phyloP scores from a whole-genome alignment of 2,797 vertebrate genomes.

The Sebastes nivosus region DNA sequence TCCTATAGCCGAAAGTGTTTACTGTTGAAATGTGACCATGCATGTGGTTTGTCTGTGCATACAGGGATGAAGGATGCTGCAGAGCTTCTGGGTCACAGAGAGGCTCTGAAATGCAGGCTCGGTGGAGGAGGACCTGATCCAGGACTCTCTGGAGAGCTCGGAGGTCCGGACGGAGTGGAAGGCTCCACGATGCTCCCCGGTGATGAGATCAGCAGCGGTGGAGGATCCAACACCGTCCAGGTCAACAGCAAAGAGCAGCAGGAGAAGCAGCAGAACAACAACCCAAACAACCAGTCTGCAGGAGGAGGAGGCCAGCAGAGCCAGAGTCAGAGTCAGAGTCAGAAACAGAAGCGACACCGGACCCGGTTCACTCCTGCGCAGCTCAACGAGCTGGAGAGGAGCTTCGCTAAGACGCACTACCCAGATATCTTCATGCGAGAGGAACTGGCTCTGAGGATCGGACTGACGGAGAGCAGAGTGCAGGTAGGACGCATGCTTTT shows the following conservation, averaged over 20 bases:
- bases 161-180: slow-evolving; percentile 90
- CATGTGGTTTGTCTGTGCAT: slow-evolving; percentile 60
- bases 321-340: slow-evolving; percentile 57
- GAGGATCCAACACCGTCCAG: slow-evolving; percentile 89
- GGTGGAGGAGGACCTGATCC: slow-evolving; percentile 86
- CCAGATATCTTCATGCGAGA: slow-evolving; percentile 99
- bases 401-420: slow-evolving; percentile 99
- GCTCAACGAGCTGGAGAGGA: slow-evolving; percentile 96
- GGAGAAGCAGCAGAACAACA: slow-evolving; percentile 87
- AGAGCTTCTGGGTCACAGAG: slow-evolving; percentile 95
- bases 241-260: slow-evolving; percentile 91
- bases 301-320: slow-evolving; percentile 36
- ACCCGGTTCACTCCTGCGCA: slow-evolving; percentile 98
- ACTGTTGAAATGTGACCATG: slow-evolving; percentile 38
- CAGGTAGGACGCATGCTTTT: slow-evolving; percentile 56
- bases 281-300: slow-evolving; percentile 82
- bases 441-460: slow-evolving; percentile 95
- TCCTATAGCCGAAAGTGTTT: slow-evolving; percentile 10
- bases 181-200: slow-evolving; percentile 93
- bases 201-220: slow-evolving; percentile 91
- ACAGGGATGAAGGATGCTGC: slow-evolving; percentile 95
- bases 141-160: slow-evolving; percentile 91
- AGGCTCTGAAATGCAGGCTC: slow-evolving; percentile 93
- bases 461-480: slow-evolving; percentile 94
- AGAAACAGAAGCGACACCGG: slow-evolving; percentile 96